phyloP scores from a whole-genome alignment of 2,113 vertebrate genomes.

The Zosterops japonicus region DNA sequence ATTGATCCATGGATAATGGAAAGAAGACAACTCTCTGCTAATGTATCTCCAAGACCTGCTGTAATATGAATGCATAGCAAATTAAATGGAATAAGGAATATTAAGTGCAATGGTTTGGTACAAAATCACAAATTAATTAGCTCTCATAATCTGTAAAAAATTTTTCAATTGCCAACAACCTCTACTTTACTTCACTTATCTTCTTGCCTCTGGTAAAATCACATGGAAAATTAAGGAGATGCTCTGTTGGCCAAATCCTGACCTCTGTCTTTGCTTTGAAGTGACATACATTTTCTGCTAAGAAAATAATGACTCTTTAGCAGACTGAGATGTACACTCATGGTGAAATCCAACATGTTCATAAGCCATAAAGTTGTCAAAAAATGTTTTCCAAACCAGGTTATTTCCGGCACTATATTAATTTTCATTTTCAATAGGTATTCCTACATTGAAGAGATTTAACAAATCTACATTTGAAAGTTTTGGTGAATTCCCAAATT shows the following conservation, averaged over 20 bases:
- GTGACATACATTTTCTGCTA: not conserved
- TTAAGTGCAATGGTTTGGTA: not conserved
- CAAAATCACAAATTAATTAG: not conserved
- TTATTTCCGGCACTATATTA: not conserved
- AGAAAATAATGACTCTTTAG: not conserved
- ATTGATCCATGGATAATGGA: not conserved
- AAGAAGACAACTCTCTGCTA: not conserved
- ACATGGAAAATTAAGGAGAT: not conserved
- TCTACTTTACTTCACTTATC: not conserved
- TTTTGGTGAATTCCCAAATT: not conserved
- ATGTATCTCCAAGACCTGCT: fast-evolving
- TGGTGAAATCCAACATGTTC: not conserved
- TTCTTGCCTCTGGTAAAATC: not conserved
- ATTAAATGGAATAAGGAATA: not conserved
- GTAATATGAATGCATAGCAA: not conserved
- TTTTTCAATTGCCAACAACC: not conserved
- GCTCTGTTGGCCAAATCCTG: not conserved
- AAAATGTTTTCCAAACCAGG: not conserved
- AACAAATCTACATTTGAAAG: not conserved
- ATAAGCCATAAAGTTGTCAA: not conserved
- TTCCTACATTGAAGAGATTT: not conserved
- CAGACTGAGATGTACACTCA: not conserved
- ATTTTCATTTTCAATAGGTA: not conserved
- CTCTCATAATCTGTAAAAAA: not conserved
- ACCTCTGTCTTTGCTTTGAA: not conserved